A percentile compares a stretch with the other conserved stretches of the same genome.
Conservation (phyloP, 2,888 invertebrate species). For the Ectobius pallidus region DNA sequence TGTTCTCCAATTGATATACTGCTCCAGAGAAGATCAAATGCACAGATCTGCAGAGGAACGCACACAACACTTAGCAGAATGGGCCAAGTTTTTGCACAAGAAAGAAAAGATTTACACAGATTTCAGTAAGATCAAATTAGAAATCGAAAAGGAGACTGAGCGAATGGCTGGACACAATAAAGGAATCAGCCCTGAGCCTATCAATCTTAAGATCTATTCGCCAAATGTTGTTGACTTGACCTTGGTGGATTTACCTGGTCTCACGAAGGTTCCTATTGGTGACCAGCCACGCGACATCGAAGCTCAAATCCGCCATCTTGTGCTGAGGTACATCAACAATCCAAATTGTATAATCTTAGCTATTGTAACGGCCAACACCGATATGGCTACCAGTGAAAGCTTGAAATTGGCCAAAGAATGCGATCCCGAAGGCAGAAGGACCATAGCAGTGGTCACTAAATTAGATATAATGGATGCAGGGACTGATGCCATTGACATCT, state of each 20-base stretch:
- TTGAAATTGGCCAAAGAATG: slow-evolving; percentile 65
- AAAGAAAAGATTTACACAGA: slow-evolving; percentile 63
- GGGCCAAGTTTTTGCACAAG: slow-evolving; percentile 66
- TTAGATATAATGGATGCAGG: slow-evolving; percentile 69
- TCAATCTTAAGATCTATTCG: slow-evolving; percentile 65
- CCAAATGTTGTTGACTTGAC: slow-evolving; percentile 62
- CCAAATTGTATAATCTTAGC: slow-evolving; percentile 67
- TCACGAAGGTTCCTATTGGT: slow-evolving; percentile 67
- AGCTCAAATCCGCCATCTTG: slow-evolving; percentile 60
- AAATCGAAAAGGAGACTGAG: slow-evolving; percentile 67
- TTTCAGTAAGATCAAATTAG: slow-evolving; percentile 62
- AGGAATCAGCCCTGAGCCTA: slow-evolving; percentile 64
- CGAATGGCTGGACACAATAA: slow-evolving; percentile 64
- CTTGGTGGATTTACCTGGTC: slow-evolving; percentile 68
- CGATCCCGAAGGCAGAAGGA: slow-evolving; percentile 64
- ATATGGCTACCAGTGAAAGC: slow-evolving; percentile 68
- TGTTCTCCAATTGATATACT: slow-evolving; percentile 65
- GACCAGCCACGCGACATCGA: slow-evolving; percentile 70
- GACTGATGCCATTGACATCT: slow-evolving; percentile 68
- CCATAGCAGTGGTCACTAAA: slow-evolving; percentile 68
- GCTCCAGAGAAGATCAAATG: slow-evolving; percentile 58
- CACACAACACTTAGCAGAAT: slow-evolving; percentile 53
- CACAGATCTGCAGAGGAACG: slow-evolving; percentile 56
- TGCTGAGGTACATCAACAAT: slow-evolving; percentile 61
- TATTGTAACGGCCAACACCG: slow-evolving; percentile 67